Evolutionary conservation across 2,113 vertebrate genomes (phyloP).

Genomic region (Pandion haliaetus): DNA sequence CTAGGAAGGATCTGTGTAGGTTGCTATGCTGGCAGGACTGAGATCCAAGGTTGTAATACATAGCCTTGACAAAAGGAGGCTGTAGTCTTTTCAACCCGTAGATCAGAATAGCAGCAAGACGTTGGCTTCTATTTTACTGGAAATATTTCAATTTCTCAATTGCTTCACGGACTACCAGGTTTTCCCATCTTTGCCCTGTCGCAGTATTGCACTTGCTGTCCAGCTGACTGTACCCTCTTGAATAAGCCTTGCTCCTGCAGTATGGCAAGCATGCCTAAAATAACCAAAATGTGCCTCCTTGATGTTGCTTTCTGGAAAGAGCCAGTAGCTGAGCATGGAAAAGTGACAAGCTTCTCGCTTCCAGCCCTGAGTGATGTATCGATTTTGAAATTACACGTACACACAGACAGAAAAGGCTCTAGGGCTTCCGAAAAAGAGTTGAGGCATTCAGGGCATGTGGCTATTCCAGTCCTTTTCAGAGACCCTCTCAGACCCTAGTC

Average conservation of each 20-base stretch:
- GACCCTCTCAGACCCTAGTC: neutral
- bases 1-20: neutral
- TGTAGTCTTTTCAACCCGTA: neutral
- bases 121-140: neutral
- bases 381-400: neutral
- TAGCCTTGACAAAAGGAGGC: neutral
- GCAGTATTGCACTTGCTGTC: neutral
- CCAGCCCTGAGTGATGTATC: neutral
- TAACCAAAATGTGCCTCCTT: neutral
- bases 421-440: neutral
- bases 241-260: neutral
- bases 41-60: neutral
- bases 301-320: neutral
- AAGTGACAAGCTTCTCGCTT: neutral
- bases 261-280: neutral
- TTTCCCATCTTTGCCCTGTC: neutral
- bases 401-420: neutral
- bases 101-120: neutral
- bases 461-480: neutral
- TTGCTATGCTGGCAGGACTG: neutral
- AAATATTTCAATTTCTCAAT: neutral
- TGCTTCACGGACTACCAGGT: neutral
- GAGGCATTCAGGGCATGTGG: neutral
- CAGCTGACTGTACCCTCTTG: neutral
- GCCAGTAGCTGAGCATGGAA: neutral